Evolutionary conservation across 2,113 vertebrate species (phyloP).

Genomic region (Dromas ardeola): DNA sequence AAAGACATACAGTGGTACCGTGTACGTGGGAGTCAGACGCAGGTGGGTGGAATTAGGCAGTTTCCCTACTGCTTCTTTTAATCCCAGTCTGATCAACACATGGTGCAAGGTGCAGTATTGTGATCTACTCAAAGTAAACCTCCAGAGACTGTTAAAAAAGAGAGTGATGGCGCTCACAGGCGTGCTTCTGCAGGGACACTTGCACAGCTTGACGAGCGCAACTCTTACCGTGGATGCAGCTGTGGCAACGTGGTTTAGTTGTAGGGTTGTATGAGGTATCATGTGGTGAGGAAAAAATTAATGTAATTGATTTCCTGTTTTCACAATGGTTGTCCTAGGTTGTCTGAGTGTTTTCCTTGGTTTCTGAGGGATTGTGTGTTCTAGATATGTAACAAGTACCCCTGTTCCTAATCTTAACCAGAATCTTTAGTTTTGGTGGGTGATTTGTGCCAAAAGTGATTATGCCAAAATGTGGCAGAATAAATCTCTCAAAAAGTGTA

Average conservation of each 20-base stretch:
- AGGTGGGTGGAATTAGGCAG: not conserved
- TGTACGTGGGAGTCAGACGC: no score
- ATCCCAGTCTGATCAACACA: not conserved
- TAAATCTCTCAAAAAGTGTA: not conserved
- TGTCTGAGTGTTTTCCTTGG: not conserved
- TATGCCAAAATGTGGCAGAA: not conserved
- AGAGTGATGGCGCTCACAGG: not conserved
- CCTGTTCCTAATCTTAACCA: not conserved
- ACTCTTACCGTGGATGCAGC: rapidly evolving
- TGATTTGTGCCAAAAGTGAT: not conserved
- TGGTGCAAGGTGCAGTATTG: not conserved
- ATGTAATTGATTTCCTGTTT: not conserved
- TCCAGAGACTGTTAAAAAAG: not conserved
- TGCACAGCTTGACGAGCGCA: not conserved
- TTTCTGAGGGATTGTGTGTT: not conserved
- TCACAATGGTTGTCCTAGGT: not conserved
- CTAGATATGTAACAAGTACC: not conserved
- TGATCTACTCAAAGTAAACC: not conserved
- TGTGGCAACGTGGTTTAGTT: not conserved
- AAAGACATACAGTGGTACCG: not conserved
- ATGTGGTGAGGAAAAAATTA: not conserved
- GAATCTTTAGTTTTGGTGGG: not conserved
- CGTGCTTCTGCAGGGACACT: rapidly evolving
- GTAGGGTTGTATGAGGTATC: not conserved
- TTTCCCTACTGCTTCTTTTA: not conserved